A percentile compares a stretch with the other conserved stretches of the same genome.
Conservation (phyloP, 2,113 vertebrate species). For the Pandion haliaetus region DNA sequence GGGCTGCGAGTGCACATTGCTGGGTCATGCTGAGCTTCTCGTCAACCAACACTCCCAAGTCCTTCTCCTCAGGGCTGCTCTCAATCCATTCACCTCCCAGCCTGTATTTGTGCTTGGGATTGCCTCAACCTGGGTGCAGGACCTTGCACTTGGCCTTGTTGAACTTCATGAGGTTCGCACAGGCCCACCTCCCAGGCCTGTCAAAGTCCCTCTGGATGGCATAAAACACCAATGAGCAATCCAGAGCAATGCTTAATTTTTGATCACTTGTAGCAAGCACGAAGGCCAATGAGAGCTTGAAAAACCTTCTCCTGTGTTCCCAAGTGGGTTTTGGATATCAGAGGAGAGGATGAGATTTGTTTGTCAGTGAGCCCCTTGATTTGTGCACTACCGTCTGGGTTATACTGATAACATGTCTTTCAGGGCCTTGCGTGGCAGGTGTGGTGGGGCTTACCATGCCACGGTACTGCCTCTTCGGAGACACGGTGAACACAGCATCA, state of each 20-base stretch:
- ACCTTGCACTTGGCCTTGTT: too few species aligned
- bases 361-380: background rate
- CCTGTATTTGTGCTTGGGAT: too few species aligned
- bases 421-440: constrained; percentile 88
- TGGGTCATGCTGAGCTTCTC: too few species aligned
- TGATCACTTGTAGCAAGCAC: background rate
- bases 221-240: background rate
- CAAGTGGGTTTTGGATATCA: background rate
- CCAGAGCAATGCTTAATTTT: background rate
- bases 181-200: too few species aligned
- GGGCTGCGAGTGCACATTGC: too few species aligned
- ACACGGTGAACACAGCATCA: constrained; percentile 91
- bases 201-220: too few species aligned
- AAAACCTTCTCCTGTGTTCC: background rate
- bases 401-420: background rate
- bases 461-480: constrained; percentile 93
- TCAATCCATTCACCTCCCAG: too few species aligned
- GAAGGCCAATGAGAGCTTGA: background rate
- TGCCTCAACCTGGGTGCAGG: too few species aligned
- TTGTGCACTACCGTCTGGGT: background rate
- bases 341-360: background rate
- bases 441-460: constrained; percentile 92
- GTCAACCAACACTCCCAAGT: too few species aligned
- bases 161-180: too few species aligned
- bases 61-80: too few species aligned